Conservation (phyloP, 1,140 invertebrate genomes). For the Pemphigus obesinymphae region DNA sequence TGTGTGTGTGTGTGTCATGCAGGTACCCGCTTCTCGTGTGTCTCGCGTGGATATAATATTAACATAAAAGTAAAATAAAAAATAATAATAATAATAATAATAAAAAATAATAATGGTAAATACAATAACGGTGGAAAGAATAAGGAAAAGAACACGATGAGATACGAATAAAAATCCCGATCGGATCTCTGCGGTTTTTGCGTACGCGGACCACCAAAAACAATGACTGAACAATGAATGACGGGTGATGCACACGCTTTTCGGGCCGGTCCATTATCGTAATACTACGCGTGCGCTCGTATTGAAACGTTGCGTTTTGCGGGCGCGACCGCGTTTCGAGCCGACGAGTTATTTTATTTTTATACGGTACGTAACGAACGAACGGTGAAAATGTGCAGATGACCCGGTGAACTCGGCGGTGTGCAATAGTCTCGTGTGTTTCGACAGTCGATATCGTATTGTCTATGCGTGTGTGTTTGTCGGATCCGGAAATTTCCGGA, state of each 20-base stretch:
- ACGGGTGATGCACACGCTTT: not conserved
- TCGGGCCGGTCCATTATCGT: not conserved
- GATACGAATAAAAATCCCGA: not conserved
- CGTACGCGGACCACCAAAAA: not conserved
- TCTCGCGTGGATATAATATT: not conserved
- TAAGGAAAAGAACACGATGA: not conserved
- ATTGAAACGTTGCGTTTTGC: no score
- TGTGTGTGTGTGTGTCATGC: slow-evolving; percentile 10
- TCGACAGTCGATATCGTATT: no score
- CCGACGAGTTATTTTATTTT: no score
- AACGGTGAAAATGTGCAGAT: no score
- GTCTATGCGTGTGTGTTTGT: no score
- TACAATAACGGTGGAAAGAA: not conserved
- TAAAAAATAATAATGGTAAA: not conserved
- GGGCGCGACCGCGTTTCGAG: no score
- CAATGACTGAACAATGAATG: no score
- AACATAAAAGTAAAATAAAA: slow-evolving; percentile 8
- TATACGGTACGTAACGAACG: no score
- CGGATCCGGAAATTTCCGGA: no score
- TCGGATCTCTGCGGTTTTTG: slow-evolving; percentile 26
- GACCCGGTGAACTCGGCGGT: no score
- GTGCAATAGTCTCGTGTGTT: no score
- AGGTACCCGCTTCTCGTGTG: slow-evolving; percentile 37
- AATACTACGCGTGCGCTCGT: no score
- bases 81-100: not conserved